phyloP scores from a whole-genome alignment of 2,797 vertebrate species.

The Protonibea diacanthus region DNA sequence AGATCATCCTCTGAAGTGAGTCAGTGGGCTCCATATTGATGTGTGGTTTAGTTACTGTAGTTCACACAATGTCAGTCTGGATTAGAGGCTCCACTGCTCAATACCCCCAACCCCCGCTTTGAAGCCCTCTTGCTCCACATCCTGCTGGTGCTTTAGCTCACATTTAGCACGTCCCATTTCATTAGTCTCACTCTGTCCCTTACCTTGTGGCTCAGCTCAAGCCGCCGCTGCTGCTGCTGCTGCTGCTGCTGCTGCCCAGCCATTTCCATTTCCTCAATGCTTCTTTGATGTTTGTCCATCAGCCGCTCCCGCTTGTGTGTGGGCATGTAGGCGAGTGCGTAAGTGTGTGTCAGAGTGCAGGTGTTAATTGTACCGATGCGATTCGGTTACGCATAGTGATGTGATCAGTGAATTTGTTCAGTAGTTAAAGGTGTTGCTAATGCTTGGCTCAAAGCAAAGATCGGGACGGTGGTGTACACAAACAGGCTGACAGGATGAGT shows the following conservation, averaged over 20 bases:
- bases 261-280: slow-evolving; percentile 53
- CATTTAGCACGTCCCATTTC: slow-evolving; percentile 82
- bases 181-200: slow-evolving; percentile 80
- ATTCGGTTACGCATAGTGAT: slow-evolving; percentile 36
- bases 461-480: slow-evolving; percentile 33
- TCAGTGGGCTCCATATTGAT: slow-evolving; percentile 68
- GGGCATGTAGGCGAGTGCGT: slow-evolving; percentile 12
- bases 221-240: not conserved
- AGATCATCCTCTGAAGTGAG: slow-evolving; percentile 61
- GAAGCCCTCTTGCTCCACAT: slow-evolving; percentile 73
- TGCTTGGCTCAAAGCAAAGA: slow-evolving; percentile 42
- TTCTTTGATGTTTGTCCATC: slow-evolving; percentile 66
- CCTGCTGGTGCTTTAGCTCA: slow-evolving; percentile 77
- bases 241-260: slow-evolving; percentile 34
- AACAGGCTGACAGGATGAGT: slow-evolving; percentile 49
- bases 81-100: slow-evolving; percentile 71
- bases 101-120: slow-evolving; percentile 54
- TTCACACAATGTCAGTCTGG: slow-evolving; percentile 78
- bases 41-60: slow-evolving; percentile 77
- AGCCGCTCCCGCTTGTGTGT: slow-evolving; percentile 12
- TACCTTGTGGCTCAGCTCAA: slow-evolving; percentile 74
- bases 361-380: slow-evolving; percentile 41
- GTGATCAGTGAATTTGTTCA: slow-evolving; percentile 54
- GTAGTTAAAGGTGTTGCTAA: slow-evolving; percentile 48
- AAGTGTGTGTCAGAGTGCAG: slow-evolving; percentile 32